Evolutionary conservation across 2,888 invertebrate species (phyloP), one percentile per base, ranked within the genome.

Genomic region (Eupelmus urozonus): DNA sequence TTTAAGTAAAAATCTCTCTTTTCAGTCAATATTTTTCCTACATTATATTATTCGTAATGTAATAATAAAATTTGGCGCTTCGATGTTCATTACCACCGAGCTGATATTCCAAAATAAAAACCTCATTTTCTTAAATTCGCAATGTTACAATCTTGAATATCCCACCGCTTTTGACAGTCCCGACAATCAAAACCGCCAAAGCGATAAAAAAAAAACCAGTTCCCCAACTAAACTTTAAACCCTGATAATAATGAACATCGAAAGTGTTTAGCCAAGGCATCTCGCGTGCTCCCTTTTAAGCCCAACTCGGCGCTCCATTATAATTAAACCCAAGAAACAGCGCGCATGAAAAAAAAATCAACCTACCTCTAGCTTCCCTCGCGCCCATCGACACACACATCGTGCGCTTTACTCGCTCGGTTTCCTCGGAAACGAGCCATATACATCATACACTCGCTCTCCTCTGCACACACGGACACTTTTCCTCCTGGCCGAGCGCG

Each of bases 381-480:
- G 45, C 9, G 45, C 2, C 2, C 16, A 16, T 13, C 45, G 45
- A 16, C 16, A 45, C 16, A 45, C 9, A 45, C 45, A 16, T 45
- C 45, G 16, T 45, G 13, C 2, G 16, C 9, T 34, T 45, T 49
- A 20, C 45, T 57, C 60, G 66, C 23, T 75, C 57, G 51, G 34
- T 60, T 75, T 71, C 55, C 59, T 71, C 59, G 57, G 51, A 71
- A 76, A 40, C 57, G 63, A 42, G 29, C 18, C 40, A 40, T 66
- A 45, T 45, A 40, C 18, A 29, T 23, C 53, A 53, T 45, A 45
- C 16, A 45, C 45, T 45, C 9, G 34, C 62, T 34, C 11, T 42
- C 42, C 29, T 7, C 11, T 51, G 51, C 55, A 13, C 16, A 45
- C 16, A n/a, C n/a, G n/a, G n/a, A n/a, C n/a, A 45, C 45, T 45